These are phyloP conservation scores for Malurus splendens DNA, from an alignment of 2,797 vertebrate genomes.

Conservation along the genomic window DNA sequence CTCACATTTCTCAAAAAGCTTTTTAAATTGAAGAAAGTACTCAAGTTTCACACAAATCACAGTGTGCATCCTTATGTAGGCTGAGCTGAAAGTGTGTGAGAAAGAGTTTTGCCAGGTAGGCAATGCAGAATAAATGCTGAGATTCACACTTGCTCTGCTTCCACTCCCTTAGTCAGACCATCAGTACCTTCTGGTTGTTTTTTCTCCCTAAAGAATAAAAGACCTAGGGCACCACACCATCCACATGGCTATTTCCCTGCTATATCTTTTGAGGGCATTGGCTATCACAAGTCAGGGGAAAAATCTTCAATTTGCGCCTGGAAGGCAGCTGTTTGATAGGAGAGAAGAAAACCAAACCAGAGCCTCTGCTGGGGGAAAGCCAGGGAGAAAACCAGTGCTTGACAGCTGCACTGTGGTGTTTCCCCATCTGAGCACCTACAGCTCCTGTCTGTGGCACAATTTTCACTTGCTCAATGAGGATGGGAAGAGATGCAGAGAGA, in stretches of 20 bases:
- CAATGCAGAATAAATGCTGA: background rate
- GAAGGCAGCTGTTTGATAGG: background rate
- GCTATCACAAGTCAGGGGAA: background rate
- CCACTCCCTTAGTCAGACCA: background rate
- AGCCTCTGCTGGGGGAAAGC: background rate
- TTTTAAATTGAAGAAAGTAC: background rate
- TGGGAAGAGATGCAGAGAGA: background rate
- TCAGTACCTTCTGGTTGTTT: background rate
- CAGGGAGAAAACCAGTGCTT: background rate
- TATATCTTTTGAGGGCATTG: background rate
- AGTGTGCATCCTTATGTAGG: fast-evolving
- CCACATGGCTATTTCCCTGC: background rate
- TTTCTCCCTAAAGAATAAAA: background rate
- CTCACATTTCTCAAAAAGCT: background rate
- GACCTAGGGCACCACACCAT: background rate
- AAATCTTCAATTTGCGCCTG: background rate
- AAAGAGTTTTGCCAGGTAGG: background rate
- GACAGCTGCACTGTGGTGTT: background rate
- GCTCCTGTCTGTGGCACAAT: background rate
- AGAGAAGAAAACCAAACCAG: background rate
- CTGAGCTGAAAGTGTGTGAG: background rate
- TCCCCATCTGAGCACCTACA: fast-evolving
- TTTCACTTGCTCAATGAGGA: background rate
- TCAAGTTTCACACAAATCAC: background rate
- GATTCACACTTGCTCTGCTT: background rate